A percentile compares a stretch with the other conserved stretches of the same genome.
phyloP scores from a whole-genome alignment of 1,140 invertebrate genomes.

The Drosophila mayri region DNA sequence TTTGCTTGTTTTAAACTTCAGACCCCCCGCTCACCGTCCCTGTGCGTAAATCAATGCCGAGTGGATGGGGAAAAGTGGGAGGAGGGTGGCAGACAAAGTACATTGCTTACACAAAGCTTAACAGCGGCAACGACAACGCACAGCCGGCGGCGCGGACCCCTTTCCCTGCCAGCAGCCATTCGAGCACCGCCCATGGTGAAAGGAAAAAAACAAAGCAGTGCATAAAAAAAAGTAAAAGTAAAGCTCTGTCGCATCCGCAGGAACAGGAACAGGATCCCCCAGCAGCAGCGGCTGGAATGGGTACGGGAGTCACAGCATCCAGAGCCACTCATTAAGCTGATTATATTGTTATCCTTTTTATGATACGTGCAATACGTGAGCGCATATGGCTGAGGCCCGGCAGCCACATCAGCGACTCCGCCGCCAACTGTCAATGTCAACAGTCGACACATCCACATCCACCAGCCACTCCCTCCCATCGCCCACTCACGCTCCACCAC shows the following conservation, averaged over 20 bases:
- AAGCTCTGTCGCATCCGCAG: slow-evolving; percentile 75
- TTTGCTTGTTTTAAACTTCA: slow-evolving; percentile 80
- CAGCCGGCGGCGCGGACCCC: slow-evolving; percentile 60
- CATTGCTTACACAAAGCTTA: slow-evolving; percentile 82
- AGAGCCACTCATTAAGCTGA: slow-evolving; percentile 83
- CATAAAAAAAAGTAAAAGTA: slow-evolving; percentile 78
- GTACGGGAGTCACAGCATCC: slow-evolving; percentile 29
- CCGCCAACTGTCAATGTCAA: slow-evolving; percentile 45
- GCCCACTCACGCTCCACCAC: background rate
- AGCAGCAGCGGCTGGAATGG: slow-evolving; percentile 2
- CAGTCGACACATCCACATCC: slow-evolving; percentile 18
- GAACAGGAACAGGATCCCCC: slow-evolving; percentile 15
- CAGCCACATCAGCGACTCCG: slow-evolving; percentile 40
- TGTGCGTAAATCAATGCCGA: slow-evolving; percentile 75
- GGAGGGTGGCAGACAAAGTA: slow-evolving; percentile 69
- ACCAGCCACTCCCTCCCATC: background rate
- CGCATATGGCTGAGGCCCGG: slow-evolving; percentile 68
- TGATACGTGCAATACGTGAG: slow-evolving; percentile 84
- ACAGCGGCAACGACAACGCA: slow-evolving; percentile 70
- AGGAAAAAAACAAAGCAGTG: slow-evolving; percentile 74
- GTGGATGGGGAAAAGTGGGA: slow-evolving; percentile 13
- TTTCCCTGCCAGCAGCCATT: slow-evolving; percentile 8
- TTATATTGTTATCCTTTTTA: slow-evolving; percentile 85
- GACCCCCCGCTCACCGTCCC: slow-evolving; percentile 6
- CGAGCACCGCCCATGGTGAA: slow-evolving; percentile 14